Evolutionary conservation across 2,888 invertebrate species (phyloP).

Genomic region (Metellina segmentata): DNA sequence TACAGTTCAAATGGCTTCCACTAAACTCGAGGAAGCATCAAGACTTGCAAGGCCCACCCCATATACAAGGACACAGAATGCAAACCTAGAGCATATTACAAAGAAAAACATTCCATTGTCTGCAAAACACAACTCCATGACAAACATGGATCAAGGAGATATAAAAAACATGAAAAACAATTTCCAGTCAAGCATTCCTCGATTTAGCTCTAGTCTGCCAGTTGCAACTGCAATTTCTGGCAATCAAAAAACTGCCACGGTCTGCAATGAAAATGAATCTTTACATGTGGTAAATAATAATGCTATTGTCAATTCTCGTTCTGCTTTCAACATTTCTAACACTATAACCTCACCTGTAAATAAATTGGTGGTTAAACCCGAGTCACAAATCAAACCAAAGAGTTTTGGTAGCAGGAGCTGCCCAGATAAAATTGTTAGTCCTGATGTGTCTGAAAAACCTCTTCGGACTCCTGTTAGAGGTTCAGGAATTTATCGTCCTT

Average conservation of each 20-base stretch:
- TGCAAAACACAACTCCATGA: constrained; percentile 53
- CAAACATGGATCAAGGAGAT: constrained; percentile 53
- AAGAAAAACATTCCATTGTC: constrained; percentile 63
- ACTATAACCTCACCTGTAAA: constrained; percentile 30
- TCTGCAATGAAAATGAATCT: constrained; percentile 66
- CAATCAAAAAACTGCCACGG: constrained; percentile 53
- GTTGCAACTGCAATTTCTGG: constrained; percentile 18
- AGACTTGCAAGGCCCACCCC: constrained; percentile 74
- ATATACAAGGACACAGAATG: constrained; percentile 64
- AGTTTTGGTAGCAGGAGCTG: constrained; percentile 64
- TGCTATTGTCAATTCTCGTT: constrained; percentile 62
- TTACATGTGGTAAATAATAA: constrained; percentile 75
- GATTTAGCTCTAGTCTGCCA: constrained; percentile 72
- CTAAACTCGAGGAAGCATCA: constrained; percentile 73
- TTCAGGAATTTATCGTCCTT: constrained; percentile 71
- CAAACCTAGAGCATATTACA: constrained; percentile 57
- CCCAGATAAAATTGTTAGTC: constrained; percentile 64
- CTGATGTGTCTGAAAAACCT: constrained; percentile 37
- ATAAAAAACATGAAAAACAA: constrained; percentile 58
- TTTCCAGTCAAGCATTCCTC: constrained; percentile 74
- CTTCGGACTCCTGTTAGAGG: constrained; percentile 61
- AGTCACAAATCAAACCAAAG: constrained; percentile 63
- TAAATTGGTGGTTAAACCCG: constrained; percentile 36
- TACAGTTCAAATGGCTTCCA: constrained; percentile 75
- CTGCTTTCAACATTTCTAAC: constrained; percentile 60